Evolutionary conservation across 2,888 invertebrate species (phyloP).

Genomic region (Lingula anatina): DNA sequence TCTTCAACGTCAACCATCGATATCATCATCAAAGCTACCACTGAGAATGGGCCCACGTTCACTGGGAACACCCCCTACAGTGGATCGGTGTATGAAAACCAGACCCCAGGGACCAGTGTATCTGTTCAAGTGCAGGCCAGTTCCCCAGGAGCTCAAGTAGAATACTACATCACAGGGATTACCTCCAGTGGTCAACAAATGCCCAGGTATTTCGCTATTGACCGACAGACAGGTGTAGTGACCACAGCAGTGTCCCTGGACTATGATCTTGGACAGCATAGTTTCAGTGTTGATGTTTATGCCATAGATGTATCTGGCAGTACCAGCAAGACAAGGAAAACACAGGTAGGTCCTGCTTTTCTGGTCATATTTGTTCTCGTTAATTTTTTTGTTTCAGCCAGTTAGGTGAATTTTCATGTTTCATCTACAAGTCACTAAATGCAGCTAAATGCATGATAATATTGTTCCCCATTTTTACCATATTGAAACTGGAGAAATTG

Average conservation of each 20-base stretch:
- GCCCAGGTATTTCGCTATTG: constrained; percentile 28
- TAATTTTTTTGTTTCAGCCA: no score
- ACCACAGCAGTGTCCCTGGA: constrained; percentile 25
- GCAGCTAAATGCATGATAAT: no score
- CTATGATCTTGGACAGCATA: constrained; percentile 18
- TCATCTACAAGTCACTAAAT: no score
- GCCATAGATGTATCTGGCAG: constrained; percentile 28
- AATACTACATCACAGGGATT: constrained; percentile 78
- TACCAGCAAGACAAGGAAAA: constrained; percentile 27
- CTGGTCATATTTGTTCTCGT: no score
- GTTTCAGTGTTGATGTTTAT: constrained; percentile 32
- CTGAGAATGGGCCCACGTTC: constrained; percentile 22
- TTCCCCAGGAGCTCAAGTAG: constrained; percentile 57
- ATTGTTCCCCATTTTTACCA: no score
- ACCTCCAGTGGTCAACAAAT: constrained; percentile 53
- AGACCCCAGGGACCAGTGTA: constrained; percentile 79
- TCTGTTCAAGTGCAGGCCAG: constrained; percentile 64
- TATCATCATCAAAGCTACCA: constrained; percentile 11
- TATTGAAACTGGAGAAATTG: no score
- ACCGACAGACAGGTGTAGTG: constrained; percentile 26
- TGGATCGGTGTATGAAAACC: constrained; percentile 83
- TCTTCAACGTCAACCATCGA: constrained; percentile 17
- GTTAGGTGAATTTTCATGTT: no score
- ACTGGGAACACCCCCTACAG: constrained; percentile 53
- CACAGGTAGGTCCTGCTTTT: no score